A percentile compares a stretch with the other conserved stretches of the same genome.
phyloP scores from a whole-genome alignment of 2,888 invertebrate species.

The Argyra leucocephala region DNA sequence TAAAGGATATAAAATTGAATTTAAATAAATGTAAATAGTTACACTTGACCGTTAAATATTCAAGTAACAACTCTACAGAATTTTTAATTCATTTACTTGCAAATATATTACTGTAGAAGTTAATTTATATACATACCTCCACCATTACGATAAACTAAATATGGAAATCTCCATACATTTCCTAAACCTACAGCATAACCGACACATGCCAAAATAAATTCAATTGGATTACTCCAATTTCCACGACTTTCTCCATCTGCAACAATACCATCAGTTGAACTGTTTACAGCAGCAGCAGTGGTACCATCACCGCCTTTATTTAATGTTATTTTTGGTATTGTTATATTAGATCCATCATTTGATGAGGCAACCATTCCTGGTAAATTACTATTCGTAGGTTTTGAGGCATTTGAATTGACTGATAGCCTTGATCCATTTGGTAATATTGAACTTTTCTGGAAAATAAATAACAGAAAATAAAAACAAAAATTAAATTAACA shows the following conservation, averaged over 20 bases:
- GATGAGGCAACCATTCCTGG: conserved; percentile 18
- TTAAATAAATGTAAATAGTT: too few relatives aligned
- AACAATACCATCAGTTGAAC: not conserved
- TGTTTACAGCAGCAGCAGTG: not conserved
- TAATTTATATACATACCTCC: conserved; percentile 24
- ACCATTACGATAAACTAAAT: conserved; percentile 28
- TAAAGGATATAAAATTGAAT: too few relatives aligned
- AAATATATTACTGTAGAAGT: too few relatives aligned
- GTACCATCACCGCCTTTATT: not conserved
- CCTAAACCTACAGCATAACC: conserved; percentile 30
- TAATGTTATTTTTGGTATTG: conserved; percentile 10
- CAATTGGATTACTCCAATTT: conserved; percentile 26
- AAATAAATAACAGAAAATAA: conserved; percentile 14
- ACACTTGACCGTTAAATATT: too few relatives aligned
- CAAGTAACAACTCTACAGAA: too few relatives aligned
- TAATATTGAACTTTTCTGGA: conserved; percentile 26
- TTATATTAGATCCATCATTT: conserved; percentile 18
- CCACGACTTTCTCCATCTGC: conserved; percentile 19
- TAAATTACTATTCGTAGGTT: conserved; percentile 15
- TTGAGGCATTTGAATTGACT: conserved; percentile 21
- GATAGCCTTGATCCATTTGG: conserved; percentile 21
- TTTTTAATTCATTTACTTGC: too few relatives aligned
- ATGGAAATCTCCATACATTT: conserved; percentile 31
- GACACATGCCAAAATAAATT: conserved; percentile 28
- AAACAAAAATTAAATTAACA: not conserved